Evolutionary conservation across 2,113 vertebrate species (phyloP).

Genomic region (Bolborhynchus lineola): DNA sequence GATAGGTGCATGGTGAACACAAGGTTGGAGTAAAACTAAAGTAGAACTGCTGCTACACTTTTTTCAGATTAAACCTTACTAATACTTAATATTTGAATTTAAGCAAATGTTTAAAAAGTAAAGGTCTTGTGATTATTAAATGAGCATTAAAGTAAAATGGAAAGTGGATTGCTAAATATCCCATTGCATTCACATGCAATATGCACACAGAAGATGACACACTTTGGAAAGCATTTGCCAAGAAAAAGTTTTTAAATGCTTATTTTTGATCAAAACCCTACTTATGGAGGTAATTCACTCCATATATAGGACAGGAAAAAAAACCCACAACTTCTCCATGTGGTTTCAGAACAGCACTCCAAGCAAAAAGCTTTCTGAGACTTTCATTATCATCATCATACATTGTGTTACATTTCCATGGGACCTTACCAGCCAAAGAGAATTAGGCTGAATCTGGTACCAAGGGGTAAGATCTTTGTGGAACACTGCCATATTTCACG

Average conservation of each 20-base stretch:
- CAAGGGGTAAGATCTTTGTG: not conserved
- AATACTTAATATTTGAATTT: conserved; percentile 13
- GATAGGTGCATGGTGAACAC: conserved; percentile 19
- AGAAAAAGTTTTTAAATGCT: not conserved
- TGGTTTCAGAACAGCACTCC: not conserved
- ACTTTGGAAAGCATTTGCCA: not conserved
- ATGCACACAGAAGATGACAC: not conserved
- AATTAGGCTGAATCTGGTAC: not conserved
- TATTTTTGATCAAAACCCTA: not conserved
- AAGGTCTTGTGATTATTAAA: conserved; percentile 22
- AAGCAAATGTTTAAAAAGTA: conserved; percentile 8
- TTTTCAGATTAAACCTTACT: not conserved
- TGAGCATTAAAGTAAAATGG: not conserved
- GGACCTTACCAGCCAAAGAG: not conserved
- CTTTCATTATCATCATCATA: not conserved
- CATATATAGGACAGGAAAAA: not conserved
- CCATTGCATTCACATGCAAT: not conserved
- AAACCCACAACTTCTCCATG: not conserved
- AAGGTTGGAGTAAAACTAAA: conserved; percentile 27
- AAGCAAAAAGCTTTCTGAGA: not conserved
- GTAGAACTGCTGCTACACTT: not conserved
- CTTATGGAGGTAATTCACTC: not conserved
- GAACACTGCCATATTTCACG: not conserved
- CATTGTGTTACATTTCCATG: not conserved
- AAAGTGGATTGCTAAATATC: conserved; percentile 7